Base-by-base conservation (phyloP, 2,797 vertebrate genomes). In the Pantherophis alleghaniensis region DNA sequence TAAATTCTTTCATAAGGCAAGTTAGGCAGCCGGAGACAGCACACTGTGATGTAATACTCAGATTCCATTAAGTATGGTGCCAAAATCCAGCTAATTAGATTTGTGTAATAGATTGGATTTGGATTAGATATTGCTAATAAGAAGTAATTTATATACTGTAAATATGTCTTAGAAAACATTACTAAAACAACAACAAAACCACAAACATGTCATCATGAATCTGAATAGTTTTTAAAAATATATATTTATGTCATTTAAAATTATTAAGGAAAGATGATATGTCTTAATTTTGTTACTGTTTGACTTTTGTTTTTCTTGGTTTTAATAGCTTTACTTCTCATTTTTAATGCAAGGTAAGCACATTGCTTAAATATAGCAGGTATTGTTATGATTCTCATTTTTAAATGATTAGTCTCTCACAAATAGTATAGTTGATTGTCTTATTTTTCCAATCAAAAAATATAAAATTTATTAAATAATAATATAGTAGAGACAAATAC, bases 81-180 rank as follows among this genome's bases (percentile, higher is more conserved):
- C 51, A 32, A 55, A 56, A 7, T 60, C 94, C 1, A 5, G 89
- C 60, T 60, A 86, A 69, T 28, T 89, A 94, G 56, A 90, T 92
- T 91, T 86, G n/a, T 93, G 12, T 24, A 0, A 88, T 88, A 61
- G 60, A 47, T 83, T 90, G 92, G 56, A 93, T 93, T 93, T 87
- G 18, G 26, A 89, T 51, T 11, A 59, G 91, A 42, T 32, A 13
- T 95, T 83, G 42, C 74, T 91, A 94, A 56, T 7, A 90, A 26
- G 90, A 91, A 24, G 69, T 1, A 51, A 9, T 28, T 69, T 88
- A 32, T 56, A 60, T 63, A 37, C 69, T 74, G 69, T 74, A 32
- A 2, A 42, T 56, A 10, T n/a, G 66, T 60, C 53, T 47, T 47
- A 83, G 56, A 5, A 55, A 93, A 14, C 11, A 87, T 66, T 20